Evolutionary conservation across 2,797 vertebrate genomes (phyloP), one percentile per base, ranked within the genome.

Genomic region (Falco novaeseelandiae): DNA sequence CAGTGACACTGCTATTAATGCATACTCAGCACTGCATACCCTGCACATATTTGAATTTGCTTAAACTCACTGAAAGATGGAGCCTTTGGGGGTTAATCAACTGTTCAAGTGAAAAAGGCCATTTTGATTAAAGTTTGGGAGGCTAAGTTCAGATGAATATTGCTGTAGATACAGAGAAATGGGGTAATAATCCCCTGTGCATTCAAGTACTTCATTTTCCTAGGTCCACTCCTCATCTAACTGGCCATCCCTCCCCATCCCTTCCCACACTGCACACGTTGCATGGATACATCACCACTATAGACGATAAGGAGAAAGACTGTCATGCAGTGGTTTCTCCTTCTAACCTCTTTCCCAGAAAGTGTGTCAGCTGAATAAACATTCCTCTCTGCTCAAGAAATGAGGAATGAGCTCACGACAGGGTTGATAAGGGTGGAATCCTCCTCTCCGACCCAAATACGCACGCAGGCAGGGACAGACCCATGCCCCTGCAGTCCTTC

Each of bases 351-450:
- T 85, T 97, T 93, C 87, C 87, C 89, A 92, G 83, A 87, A 93
- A 93, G 49, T 6, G 7, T 85, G 69, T 96, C 97, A 97, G 92
- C 92, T 96, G 95, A 90, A 85, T 85, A 97, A 95, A 96, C 93
- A 96, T 96, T 96, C 90, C 58, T 85, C 58, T 90, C 81, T 58
- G 84, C 59, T 93, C 92, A 62, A 94, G 89, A 92, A 92, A 93
- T 87, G 57, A 94, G 63, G 74, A 96, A 92, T 96, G 95, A 93
- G 22, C 78, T 94, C 90, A 83, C 5, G 0, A 77, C 0, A 0
- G 36, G 38, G 42, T 89, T 94, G 92, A 96, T 97, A 95, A 95
- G 69, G 49, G 61, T 81, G 89, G 92, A 96, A 96, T 97, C 81
- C 76, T 95, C 66, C 77, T 94, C 65, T 69, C 20, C 6, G 12